Percentiles rank a stretch among this genome's conserved stretches.
Evolutionary conservation across 2,888 invertebrate species (phyloP).

Genomic region (Brachyptera putata): DNA sequence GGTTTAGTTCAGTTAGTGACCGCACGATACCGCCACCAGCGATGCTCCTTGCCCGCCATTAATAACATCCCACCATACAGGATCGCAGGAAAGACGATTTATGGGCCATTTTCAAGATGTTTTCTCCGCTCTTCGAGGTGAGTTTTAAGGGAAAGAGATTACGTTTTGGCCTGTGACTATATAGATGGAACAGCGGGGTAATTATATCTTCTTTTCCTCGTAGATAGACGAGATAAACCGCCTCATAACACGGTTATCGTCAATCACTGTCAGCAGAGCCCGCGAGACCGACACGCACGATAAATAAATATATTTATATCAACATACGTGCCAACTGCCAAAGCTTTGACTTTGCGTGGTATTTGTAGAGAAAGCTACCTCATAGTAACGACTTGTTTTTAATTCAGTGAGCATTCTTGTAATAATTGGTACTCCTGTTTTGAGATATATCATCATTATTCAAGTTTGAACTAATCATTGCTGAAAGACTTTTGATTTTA

Average conservation of each 20-base stretch:
- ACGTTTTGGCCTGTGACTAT: constrained; percentile 26
- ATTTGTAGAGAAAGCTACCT: constrained; percentile 9
- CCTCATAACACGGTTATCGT: constrained; percentile 37
- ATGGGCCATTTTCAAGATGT: constrained; percentile 30
- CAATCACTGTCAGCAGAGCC: constrained; percentile 33
- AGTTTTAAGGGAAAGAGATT: constrained; percentile 30
- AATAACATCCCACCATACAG: constrained; percentile 22
- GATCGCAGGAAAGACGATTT: constrained; percentile 24
- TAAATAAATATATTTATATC: constrained; percentile 14
- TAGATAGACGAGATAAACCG: constrained; percentile 38
- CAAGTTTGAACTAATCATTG: too few species aligned
- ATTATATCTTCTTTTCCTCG: constrained; percentile 38
- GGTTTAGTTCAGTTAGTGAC: constrained; percentile 28
- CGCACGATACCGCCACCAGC: constrained; percentile 29
- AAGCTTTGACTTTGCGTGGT: neutral
- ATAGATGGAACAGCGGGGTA: constrained; percentile 38
- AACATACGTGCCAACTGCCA: neutral
- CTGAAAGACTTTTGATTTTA: too few species aligned
- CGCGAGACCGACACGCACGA: constrained; percentile 29
- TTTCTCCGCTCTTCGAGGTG: constrained; percentile 21
- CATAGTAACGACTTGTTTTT: too few species aligned
- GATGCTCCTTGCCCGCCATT: constrained; percentile 25
- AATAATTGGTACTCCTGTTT: too few species aligned
- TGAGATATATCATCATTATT: too few species aligned
- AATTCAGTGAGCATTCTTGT: too few species aligned